phyloP scores from a whole-genome alignment of 1,140 invertebrate genomes.

The Drosophila biarmipes region DNA sequence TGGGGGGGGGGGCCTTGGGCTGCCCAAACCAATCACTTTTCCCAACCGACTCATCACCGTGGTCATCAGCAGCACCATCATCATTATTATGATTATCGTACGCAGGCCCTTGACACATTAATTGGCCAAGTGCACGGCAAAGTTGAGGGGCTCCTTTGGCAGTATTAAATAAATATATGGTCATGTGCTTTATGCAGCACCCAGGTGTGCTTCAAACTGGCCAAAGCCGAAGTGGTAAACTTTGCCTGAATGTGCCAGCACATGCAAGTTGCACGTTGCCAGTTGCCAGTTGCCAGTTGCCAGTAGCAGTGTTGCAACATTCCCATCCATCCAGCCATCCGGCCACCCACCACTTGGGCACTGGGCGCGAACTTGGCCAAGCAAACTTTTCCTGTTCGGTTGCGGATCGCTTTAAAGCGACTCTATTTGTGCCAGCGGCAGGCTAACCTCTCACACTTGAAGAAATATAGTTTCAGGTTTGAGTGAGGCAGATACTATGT shows the following conservation, averaged over 20 bases:
- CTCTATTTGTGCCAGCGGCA: slow-evolving; percentile 18
- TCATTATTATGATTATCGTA: slow-evolving; percentile 28
- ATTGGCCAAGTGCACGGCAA: slow-evolving; percentile 54
- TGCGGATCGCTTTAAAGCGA: slow-evolving; percentile 40
- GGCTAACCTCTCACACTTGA: background rate
- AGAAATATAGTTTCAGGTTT: background rate
- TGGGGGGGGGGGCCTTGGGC: slow-evolving; percentile 4
- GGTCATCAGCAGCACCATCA: slow-evolving; percentile 39
- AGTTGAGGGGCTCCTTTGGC: slow-evolving; percentile 35
- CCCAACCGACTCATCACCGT: slow-evolving; percentile 39
- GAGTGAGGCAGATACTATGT: background rate
- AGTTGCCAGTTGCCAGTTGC: slow-evolving; percentile 4
- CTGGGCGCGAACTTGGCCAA: slow-evolving; percentile 40
- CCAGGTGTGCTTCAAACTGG: slow-evolving; percentile 37
- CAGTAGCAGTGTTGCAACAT: slow-evolving; percentile 26
- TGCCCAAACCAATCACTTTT: slow-evolving; percentile 21
- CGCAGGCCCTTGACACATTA: slow-evolving; percentile 59
- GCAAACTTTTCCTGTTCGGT: slow-evolving; percentile 41
- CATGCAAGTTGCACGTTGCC: slow-evolving; percentile 31
- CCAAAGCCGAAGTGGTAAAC: slow-evolving; percentile 54
- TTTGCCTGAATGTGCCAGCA: slow-evolving; percentile 48
- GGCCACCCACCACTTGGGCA: slow-evolving; percentile 31
- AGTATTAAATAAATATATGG: slow-evolving; percentile 40
- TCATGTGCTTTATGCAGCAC: slow-evolving; percentile 30
- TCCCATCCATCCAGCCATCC: slow-evolving; percentile 5